Base-by-base conservation (phyloP, 1,140 invertebrate species). In the Platorchestia sp. region DNA sequence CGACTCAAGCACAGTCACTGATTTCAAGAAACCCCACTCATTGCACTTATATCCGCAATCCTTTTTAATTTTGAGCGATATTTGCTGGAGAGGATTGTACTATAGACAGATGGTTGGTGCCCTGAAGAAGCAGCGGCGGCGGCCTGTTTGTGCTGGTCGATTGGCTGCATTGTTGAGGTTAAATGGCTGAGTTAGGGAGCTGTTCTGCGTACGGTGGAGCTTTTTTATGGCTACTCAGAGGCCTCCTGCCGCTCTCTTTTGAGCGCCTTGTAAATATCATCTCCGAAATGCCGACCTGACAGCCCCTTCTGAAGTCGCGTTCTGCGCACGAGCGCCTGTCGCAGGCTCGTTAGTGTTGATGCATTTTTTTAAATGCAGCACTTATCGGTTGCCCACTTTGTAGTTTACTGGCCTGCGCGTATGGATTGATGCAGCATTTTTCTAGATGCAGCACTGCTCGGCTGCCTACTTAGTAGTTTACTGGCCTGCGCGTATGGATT, bases 211-310 rank as follows among this genome's bases (percentile, higher is more conserved):
- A 89, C 87, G 87, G 87, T 89, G n/a, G 16, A 44, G 41, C 0
- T 89, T 89, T 89, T 89, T 89, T 89, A 42, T 44, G 41, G 43
- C 87, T 89, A 44, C 41, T 89, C 87, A 42, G 87, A 89, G 87
- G 87, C 87, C 87, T 89, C 87, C 87, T 41, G 27, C 87, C 87
- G 87, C 87, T 89, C 87, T 89, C 87, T 89, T 89, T 44, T 89
- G 41, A 44, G 87, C 87, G 41, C 43, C 41, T 89, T 42, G 87
- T 43, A 89, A 89, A 89, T 89, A 89, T 89, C 87, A 44, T 89
- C 87, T 41, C 43, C 27, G 87, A 89, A 89, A 89, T 89, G 42
- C 87, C 87, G 87, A 89, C 87, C 87, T 89, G 87, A 89, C 87
- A 89, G 87, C 41, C 87, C 0, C 87, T 42, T 89, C 41, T 89